Base-by-base conservation (phyloP, 1,140 invertebrate species). In the Drosophila gunungcola region DNA sequence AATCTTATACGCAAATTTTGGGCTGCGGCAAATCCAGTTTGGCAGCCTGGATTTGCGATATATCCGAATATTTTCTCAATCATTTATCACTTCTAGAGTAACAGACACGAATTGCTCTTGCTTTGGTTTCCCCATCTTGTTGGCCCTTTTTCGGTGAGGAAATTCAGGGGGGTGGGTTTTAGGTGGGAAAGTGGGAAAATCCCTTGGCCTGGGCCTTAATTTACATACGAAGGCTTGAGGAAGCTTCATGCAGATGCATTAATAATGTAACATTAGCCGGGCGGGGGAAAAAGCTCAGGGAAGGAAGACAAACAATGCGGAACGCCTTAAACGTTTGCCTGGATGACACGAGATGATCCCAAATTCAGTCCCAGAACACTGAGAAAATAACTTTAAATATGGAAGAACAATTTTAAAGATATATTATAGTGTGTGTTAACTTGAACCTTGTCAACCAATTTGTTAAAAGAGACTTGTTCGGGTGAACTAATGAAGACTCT, bases 201-300 rank as follows among this genome's bases (percentile, higher is more conserved):
- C 48, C 46, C 27, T 53, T 43, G 39, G 43, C 42, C 6, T 52
- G 49, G 25, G 21, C 36, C 68, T 34, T 49, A 48, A 72, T 72
- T 72, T 72, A 41, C 68, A 72, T 72, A 72, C 68, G 68, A 57
- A 65, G 74, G 62, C 63, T 69, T 43, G 43, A 61, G 53, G 68
- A 56, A 32, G 48, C 58, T 57, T 42, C 79, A 63, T 82, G 80
- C 80, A 84, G 80, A 78, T 82, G 81, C 80, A 80, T 83, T 83
- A 83, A 83, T 84, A 83, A 83, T 83, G 81, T 78, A 85, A 85
- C 80, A 83, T 84, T 84, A 84, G 81, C 57, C 58, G 53, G 67
- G 16, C 53, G 45, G 7, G 27, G 42, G 7, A 13, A 49, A 25
- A 29, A 4, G 27, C 27, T 39, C 27, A 34, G 52, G 16, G 42